Percentiles rank a stretch among this genome's conserved stretches.
Conservation (phyloP, 2,888 invertebrate species). For the Pelosia muscerda region DNA sequence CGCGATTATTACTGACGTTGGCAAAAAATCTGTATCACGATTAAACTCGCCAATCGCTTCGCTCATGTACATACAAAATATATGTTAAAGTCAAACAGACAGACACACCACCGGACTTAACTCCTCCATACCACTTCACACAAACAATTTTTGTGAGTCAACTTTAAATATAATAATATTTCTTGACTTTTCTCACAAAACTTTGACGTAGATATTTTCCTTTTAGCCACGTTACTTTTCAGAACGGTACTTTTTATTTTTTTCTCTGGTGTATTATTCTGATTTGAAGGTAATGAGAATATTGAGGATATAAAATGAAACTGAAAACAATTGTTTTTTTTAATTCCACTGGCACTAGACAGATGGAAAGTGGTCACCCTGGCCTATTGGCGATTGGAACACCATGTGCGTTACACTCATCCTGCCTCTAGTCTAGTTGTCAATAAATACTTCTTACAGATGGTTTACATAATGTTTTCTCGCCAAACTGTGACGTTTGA, state of each 20-base stretch:
- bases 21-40: too few species aligned
- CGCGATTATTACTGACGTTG: not conserved
- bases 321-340: not conserved
- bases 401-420: too few species aligned
- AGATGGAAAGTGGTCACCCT: too few species aligned
- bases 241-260: slow-evolving; percentile 10
- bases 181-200: slow-evolving; percentile 41
- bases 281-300: slow-evolving; percentile 6
- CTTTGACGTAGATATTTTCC: slow-evolving; percentile 30
- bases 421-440: too few species aligned
- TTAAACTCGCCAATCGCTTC: slow-evolving; percentile 18
- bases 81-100: slow-evolving; percentile 52
- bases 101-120: slow-evolving; percentile 54
- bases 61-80: slow-evolving; percentile 17
- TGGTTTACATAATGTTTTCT: too few species aligned
- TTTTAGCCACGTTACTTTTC: slow-evolving; percentile 38
- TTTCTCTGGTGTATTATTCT: not conserved
- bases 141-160: slow-evolving; percentile 42
- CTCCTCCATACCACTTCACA: slow-evolving; percentile 45
- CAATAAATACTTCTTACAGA: too few species aligned
- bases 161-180: slow-evolving; percentile 54
- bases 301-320: slow-evolving; percentile 1
- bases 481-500: too few species aligned
- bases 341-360: too few species aligned
- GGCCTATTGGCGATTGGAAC: too few species aligned